Conservation (phyloP, 64 coral and sea anemone species). For the Platygyra sinensis region DNA sequence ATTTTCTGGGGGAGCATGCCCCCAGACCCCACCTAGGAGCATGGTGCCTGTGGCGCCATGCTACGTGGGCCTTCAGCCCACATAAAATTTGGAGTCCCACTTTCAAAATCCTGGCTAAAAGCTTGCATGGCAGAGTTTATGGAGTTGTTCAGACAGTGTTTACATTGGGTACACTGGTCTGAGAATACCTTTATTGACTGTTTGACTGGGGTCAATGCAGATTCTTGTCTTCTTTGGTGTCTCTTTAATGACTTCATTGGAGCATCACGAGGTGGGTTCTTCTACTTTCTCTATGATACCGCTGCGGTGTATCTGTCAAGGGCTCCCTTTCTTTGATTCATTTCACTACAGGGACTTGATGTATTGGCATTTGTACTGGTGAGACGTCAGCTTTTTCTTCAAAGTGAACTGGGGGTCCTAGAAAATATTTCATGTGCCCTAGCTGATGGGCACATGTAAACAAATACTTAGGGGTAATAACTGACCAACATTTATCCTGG, state of each 20-base stretch:
- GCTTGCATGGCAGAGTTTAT: slow-evolving; percentile 13
- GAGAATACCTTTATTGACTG: slow-evolving; percentile 16
- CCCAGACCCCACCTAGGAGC: neutral
- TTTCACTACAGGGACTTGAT: slow-evolving; percentile 34
- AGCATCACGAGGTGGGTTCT: slow-evolving; percentile 44
- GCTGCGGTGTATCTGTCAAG: slow-evolving; percentile 45
- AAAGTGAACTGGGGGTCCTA: neutral
- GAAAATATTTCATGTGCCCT: no score
- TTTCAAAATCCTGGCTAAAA: slow-evolving; percentile 28
- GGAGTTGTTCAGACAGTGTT: neutral
- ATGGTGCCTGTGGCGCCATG: neutral
- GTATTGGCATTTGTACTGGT: slow-evolving; percentile 18
- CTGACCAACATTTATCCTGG: no score
- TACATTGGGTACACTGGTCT: neutral
- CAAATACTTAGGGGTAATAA: no score
- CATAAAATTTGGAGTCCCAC: slow-evolving; percentile 19
- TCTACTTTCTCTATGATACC: slow-evolving; percentile 47
- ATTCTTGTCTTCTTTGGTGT: slow-evolving; percentile 30
- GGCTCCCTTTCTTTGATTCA: slow-evolving; percentile 52
- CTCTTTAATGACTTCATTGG: slow-evolving; percentile 36
- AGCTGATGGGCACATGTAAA: no score
- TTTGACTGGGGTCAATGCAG: slow-evolving; percentile 41
- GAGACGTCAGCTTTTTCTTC: neutral
- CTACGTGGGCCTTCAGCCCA: neutral
- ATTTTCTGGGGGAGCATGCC: slow-evolving; percentile 2